Conservation (phyloP, 2,113 vertebrate genomes). For the Chloebia gouldiae region DNA sequence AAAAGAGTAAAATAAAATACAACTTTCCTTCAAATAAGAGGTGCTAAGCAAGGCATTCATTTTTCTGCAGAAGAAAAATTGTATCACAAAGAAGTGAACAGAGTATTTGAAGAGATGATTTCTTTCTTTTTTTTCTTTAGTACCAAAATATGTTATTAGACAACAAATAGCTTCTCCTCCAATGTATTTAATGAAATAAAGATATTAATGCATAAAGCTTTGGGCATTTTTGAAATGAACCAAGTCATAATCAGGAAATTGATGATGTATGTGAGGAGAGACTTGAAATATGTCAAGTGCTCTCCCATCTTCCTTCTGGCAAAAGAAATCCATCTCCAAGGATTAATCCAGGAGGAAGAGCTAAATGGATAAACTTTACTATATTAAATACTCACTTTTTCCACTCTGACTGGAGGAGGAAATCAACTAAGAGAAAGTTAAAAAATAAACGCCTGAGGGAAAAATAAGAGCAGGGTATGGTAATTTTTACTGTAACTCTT, state of each 20-base stretch:
- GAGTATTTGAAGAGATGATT: background rate
- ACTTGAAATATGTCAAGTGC: background rate
- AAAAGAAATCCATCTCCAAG: conserved; percentile 36
- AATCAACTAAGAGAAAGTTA: background rate
- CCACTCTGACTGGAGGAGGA: background rate
- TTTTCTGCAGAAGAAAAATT: background rate
- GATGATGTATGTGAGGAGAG: conserved; percentile 9
- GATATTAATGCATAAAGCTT: conserved; percentile 34
- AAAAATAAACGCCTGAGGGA: background rate
- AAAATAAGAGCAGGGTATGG: background rate
- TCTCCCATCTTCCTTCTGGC: background rate
- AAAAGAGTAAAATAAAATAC: background rate
- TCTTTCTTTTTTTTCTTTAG: background rate
- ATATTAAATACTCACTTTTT: conserved; percentile 32
- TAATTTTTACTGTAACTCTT: background rate
- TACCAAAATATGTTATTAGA: background rate
- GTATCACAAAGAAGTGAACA: background rate
- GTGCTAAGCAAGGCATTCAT: background rate
- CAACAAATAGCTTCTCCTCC: background rate
- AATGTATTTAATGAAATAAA: conserved; percentile 44
- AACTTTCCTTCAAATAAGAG: background rate
- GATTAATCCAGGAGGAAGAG: conserved; percentile 41
- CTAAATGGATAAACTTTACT: conserved; percentile 14
- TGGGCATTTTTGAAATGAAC: conserved; percentile 18
- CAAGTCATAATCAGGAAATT: conserved; percentile 43